Conservation (phyloP, 2,888 invertebrate species). For the Calameuta idolon region DNA sequence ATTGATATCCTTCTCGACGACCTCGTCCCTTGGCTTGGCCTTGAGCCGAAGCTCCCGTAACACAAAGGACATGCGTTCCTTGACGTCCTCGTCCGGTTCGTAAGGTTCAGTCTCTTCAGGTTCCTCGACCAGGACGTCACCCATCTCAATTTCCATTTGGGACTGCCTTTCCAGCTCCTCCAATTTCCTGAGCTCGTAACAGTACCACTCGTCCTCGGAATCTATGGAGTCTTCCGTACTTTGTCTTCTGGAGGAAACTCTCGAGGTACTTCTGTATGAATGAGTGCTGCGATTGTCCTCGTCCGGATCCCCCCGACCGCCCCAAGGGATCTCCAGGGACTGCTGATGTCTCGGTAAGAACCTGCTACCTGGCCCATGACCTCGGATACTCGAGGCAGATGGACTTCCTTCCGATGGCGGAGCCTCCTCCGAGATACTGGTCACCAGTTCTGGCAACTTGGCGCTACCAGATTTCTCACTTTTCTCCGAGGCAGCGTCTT, state of each 20-base stretch:
- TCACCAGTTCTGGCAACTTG: slow-evolving; percentile 57
- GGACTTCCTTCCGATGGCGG: slow-evolving; percentile 75
- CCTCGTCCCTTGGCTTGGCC: slow-evolving; percentile 66
- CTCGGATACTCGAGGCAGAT: slow-evolving; percentile 73
- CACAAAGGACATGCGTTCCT: slow-evolving; percentile 85
- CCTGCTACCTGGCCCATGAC: slow-evolving; percentile 68
- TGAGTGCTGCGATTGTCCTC: slow-evolving; percentile 89
- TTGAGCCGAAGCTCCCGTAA: slow-evolving; percentile 80
- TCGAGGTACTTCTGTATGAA: slow-evolving; percentile 87
- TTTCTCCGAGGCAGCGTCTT: slow-evolving; percentile 50
- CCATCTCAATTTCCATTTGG: slow-evolving; percentile 74
- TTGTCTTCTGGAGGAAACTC: slow-evolving; percentile 87
- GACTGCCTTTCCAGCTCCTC: slow-evolving; percentile 87
- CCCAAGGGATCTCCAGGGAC: slow-evolving; percentile 83
- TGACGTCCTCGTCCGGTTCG: slow-evolving; percentile 77
- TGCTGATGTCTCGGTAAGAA: slow-evolving; percentile 79
- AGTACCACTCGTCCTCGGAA: slow-evolving; percentile 94
- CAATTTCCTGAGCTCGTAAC: slow-evolving; percentile 86
- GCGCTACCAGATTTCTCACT: slow-evolving; percentile 51
- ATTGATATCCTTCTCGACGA: slow-evolving; percentile 38
- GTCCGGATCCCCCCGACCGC: slow-evolving; percentile 75
- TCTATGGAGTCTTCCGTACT: slow-evolving; percentile 94
- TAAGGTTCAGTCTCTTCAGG: slow-evolving; percentile 71
- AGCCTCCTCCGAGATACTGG: slow-evolving; percentile 69
- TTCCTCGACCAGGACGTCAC: slow-evolving; percentile 73